Percentiles rank a stretch among this genome's conserved stretches.
These are phyloP conservation scores for Zaprionus kolodkinae DNA, from an alignment of 1,140 invertebrate genomes.

Conservation along the genomic window DNA sequence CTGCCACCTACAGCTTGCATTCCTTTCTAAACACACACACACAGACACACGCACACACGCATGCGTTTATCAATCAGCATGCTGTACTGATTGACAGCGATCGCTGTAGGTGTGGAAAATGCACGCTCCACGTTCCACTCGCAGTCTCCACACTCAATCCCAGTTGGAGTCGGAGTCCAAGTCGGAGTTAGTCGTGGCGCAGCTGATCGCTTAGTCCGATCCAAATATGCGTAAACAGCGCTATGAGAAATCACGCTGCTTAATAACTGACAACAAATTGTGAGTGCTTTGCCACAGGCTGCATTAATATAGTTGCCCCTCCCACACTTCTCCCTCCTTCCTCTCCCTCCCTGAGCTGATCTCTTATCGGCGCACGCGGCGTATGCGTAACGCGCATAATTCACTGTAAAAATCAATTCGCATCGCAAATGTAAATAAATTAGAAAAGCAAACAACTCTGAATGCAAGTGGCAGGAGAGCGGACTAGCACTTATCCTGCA, in stretches of 20 bases:
- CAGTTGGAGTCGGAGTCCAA: not conserved
- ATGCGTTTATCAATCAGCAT: conserved; percentile 73
- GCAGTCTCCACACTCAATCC: not conserved
- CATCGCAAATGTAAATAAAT: conserved; percentile 56
- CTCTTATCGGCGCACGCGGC: conserved; percentile 66
- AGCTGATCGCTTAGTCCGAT: conserved; percentile 43
- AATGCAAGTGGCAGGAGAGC: not conserved
- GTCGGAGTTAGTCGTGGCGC: conserved; percentile 19
- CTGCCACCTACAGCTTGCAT: conserved; percentile 30
- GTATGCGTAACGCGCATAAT: conserved; percentile 68
- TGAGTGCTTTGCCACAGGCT: conserved; percentile 25
- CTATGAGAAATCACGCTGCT: conserved; percentile 65
- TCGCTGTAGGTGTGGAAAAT: conserved; percentile 74
- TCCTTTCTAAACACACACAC: conserved; percentile 73
- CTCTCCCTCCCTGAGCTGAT: conserved; percentile 49
- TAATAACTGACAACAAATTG: conserved; percentile 76
- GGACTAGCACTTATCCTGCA: not conserved
- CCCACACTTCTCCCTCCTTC: no score
- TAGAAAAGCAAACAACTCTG: conserved; percentile 48
- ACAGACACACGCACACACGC: conserved; percentile 55
- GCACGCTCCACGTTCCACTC: not conserved
- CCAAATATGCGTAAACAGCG: conserved; percentile 36
- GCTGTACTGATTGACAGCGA: conserved; percentile 67
- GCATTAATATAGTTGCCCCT: not conserved
- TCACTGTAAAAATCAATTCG: conserved; percentile 65